Evolutionary conservation across 2,888 invertebrate genomes (phyloP).

Genomic region (Drosophila vallismaia): DNA sequence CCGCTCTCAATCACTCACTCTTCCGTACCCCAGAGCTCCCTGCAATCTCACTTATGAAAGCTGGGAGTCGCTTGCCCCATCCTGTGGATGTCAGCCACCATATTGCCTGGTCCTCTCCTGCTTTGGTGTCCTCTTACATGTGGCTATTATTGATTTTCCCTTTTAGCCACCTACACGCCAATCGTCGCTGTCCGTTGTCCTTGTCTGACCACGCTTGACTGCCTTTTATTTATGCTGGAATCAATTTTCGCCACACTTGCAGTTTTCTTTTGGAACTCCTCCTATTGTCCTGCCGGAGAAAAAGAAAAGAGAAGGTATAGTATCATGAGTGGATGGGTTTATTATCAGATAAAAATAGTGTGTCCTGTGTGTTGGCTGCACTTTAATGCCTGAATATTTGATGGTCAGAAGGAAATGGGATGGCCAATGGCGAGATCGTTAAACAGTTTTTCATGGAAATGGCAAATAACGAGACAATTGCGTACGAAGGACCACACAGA

Average conservation of each 20-base stretch:
- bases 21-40: slow-evolving; percentile 14
- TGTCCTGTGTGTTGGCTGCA: slow-evolving; percentile 29
- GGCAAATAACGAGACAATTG: slow-evolving; percentile 35
- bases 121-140: slow-evolving; percentile 68
- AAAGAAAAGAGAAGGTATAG: neutral
- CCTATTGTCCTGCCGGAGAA: slow-evolving; percentile 30
- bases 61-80: slow-evolving; percentile 57
- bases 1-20: slow-evolving; percentile 7
- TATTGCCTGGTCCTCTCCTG: slow-evolving; percentile 49
- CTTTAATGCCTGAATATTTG: slow-evolving; percentile 45
- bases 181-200: slow-evolving; percentile 34
- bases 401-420: slow-evolving; percentile 32
- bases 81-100: slow-evolving; percentile 43
- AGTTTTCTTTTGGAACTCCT: slow-evolving; percentile 33
- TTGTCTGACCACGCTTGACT: slow-evolving; percentile 45
- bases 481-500: slow-evolving; percentile 25
- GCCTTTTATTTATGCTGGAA: slow-evolving; percentile 53
- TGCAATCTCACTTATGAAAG: slow-evolving; percentile 26
- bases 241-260: slow-evolving; percentile 58
- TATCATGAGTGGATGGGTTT: slow-evolving; percentile 20
- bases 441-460: slow-evolving; percentile 23
- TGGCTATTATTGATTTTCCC: slow-evolving; percentile 67
- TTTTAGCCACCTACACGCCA: slow-evolving; percentile 28
- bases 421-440: slow-evolving; percentile 29
- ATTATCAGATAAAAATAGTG: slow-evolving; percentile 33